Conservation (phyloP, 2,113 vertebrate genomes). For the Notarius lentiginosus region DNA sequence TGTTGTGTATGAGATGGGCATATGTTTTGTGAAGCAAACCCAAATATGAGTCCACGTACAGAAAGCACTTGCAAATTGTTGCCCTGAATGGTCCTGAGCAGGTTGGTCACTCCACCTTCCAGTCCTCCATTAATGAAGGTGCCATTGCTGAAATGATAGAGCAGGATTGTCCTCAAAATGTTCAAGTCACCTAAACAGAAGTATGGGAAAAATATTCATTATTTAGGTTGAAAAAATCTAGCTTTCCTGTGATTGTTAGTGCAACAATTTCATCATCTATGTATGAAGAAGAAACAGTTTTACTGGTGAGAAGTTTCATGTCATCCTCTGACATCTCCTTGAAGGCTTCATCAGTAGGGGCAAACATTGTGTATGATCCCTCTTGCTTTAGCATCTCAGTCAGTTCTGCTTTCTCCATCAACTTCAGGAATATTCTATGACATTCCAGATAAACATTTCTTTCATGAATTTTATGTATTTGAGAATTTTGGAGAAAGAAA, state of each 20-base stretch:
- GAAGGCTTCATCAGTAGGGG: conserved; percentile 92
- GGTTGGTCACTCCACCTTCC: conserved; percentile 89
- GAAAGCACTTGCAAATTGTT: conserved; percentile 81
- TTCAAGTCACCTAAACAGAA: conserved; percentile 79
- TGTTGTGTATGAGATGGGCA: no score
- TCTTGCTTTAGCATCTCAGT: conserved; percentile 80
- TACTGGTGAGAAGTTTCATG: conserved; percentile 79
- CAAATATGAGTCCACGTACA: conserved; percentile 58
- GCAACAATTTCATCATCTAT: background rate
- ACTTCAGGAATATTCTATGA: conserved; percentile 81
- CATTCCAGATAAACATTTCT: background rate
- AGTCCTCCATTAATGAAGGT: conserved; percentile 91
- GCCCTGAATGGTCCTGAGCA: conserved; percentile 90
- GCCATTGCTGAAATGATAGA: conserved; percentile 90
- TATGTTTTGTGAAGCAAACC: background rate
- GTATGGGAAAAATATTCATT: background rate
- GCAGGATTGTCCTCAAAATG: conserved; percentile 85
- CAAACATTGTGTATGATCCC: conserved; percentile 89
- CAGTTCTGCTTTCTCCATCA: conserved; percentile 86
- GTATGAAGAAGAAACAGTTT: conserved; percentile 45
- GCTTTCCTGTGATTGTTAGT: background rate
- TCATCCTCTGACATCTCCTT: conserved; percentile 78
- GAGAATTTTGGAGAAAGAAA: background rate
- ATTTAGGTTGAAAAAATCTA: background rate
- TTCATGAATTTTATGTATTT: background rate